Conservation (phyloP, 2,888 invertebrate species). For the Abrostola triplasia region DNA sequence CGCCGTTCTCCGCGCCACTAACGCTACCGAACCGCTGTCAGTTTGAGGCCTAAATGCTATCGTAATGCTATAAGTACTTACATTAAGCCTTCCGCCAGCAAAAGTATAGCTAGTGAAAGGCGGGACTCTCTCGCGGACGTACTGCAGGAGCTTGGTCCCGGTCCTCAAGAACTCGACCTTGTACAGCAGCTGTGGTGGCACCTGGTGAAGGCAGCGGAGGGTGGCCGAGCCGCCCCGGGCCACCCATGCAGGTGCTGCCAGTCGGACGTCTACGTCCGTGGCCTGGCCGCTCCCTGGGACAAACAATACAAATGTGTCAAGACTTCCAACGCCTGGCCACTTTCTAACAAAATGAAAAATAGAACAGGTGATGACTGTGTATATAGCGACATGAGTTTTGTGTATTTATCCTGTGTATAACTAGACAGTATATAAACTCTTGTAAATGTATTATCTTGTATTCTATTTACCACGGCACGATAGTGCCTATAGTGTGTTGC, state of each 20-base stretch:
- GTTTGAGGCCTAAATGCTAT: background rate
- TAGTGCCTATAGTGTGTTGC: too few species aligned
- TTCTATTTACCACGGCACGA: too few species aligned
- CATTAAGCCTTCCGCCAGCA: slow-evolving; percentile 92
- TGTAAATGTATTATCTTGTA: too few species aligned
- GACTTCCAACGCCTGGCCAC: too few species aligned
- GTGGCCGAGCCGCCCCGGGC: slow-evolving; percentile 92
- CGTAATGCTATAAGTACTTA: slow-evolving; percentile 81
- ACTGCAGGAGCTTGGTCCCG: slow-evolving; percentile 92
- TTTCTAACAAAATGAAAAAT: too few species aligned
- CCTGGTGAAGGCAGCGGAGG: slow-evolving; percentile 93
- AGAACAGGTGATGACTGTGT: too few species aligned
- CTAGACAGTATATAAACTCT: too few species aligned
- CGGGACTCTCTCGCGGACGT: slow-evolving; percentile 92
- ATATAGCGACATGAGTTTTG: too few species aligned
- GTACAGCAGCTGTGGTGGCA: slow-evolving; percentile 92
- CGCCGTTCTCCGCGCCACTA: too few species aligned
- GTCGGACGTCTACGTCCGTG: slow-evolving; percentile 89
- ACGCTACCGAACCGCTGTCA: too few species aligned
- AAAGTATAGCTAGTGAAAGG: slow-evolving; percentile 91
- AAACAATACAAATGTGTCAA: background rate
- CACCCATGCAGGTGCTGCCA: slow-evolving; percentile 92
- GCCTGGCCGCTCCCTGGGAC: slow-evolving; percentile 77
- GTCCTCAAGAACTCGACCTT: slow-evolving; percentile 90
- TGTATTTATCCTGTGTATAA: too few species aligned